These are phyloP conservation scores for Clarias magur DNA, from an alignment of 2,113 vertebrate genomes.

Conservation along the genomic window DNA sequence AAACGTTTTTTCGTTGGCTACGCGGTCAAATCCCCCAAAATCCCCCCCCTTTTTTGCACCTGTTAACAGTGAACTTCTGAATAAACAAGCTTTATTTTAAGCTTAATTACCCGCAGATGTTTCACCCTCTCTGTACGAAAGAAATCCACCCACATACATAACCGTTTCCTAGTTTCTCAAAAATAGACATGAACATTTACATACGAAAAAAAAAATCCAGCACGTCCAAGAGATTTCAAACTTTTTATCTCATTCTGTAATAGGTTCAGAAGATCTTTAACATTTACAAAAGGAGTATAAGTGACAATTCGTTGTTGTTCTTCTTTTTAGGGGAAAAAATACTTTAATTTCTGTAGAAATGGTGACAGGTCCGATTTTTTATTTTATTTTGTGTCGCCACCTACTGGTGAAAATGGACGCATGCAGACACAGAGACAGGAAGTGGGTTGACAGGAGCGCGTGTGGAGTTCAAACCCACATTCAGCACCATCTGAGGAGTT, in stretches of 20 bases:
- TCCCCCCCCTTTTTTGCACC: neutral
- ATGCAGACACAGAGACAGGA: conserved; percentile 45
- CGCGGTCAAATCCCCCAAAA: neutral
- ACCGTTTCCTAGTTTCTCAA: too few relatives aligned
- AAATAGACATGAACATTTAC: neutral
- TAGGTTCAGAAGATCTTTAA: conserved; percentile 37
- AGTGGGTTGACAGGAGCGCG: neutral
- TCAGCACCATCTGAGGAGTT: neutral
- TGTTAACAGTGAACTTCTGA: neutral
- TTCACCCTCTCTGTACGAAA: neutral
- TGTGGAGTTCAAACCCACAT: neutral
- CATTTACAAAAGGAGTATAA: conserved; percentile 33
- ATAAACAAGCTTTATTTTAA: neutral
- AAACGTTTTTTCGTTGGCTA: neutral
- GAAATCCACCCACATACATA: neutral
- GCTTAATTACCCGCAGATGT: neutral
- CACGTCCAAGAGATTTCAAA: neutral
- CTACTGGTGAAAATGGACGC: conserved; percentile 21
- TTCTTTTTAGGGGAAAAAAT: neutral
- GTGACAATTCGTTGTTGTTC: neutral
- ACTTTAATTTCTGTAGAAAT: conserved; percentile 16
- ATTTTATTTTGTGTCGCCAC: neutral
- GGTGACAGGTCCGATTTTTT: neutral
- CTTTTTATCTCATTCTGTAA: conserved; percentile 44
- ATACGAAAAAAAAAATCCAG: neutral